Percentiles rank a stretch among this genome's conserved stretches.
These are phyloP conservation scores for Blera fallax DNA, from an alignment of 2,888 invertebrate genomes.

Conservation along the genomic window DNA sequence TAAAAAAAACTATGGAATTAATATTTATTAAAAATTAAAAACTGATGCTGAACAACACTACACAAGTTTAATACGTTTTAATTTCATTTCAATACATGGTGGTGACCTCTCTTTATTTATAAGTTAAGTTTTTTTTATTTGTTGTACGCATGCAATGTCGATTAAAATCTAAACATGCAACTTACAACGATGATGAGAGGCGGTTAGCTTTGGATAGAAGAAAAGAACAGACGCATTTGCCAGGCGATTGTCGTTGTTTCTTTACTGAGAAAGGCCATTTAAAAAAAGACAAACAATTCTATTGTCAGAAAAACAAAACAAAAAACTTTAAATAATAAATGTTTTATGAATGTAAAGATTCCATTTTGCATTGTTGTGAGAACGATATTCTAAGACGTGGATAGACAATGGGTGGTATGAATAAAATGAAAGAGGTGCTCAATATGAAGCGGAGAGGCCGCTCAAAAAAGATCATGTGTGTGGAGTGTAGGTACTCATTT, in stretches of 20 bases:
- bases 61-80: constrained; percentile 28
- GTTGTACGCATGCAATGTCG: constrained; percentile 51
- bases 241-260: not conserved
- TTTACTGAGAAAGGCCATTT: constrained; percentile 28
- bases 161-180: constrained; percentile 49
- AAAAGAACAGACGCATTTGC: constrained; percentile 32
- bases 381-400: not conserved
- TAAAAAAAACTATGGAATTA: constrained; percentile 30
- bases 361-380: constrained; percentile 21
- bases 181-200: not conserved
- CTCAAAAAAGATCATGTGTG: no score
- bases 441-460: no score
- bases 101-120: constrained; percentile 38
- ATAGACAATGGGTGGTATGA: not conserved
- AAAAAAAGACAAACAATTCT: constrained; percentile 42
- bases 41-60: constrained; percentile 57
- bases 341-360: constrained; percentile 41
- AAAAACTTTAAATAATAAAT: constrained; percentile 49
- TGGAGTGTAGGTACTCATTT: no score
- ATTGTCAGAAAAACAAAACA: constrained; percentile 44
- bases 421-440: no score
- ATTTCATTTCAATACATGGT: constrained; percentile 18
- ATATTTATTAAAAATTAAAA: constrained; percentile 64
- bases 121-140: constrained; percentile 19
- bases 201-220: not conserved